phyloP scores from a whole-genome alignment of 2,113 vertebrate species.

The Alligator mississippiensis region DNA sequence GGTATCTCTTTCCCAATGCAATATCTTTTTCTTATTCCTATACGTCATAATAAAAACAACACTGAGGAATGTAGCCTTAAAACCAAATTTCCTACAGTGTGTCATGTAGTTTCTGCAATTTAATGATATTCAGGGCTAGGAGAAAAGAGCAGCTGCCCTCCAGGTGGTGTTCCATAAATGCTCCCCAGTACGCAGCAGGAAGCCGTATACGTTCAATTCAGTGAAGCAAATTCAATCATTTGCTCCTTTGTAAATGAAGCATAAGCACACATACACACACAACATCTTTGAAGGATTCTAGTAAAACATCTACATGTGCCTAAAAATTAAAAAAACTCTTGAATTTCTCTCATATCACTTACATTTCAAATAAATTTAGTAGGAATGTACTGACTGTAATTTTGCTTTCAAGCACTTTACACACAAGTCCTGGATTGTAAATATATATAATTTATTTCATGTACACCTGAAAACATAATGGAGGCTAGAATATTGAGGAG shows the following conservation, averaged over 20 bases:
- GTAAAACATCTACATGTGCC: background rate
- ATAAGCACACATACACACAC: conserved; percentile 1
- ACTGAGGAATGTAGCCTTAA: conserved; percentile 28
- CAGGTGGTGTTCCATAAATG: conserved; percentile 74
- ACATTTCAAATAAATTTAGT: background rate
- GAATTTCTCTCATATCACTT: background rate
- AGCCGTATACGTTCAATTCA: conserved; percentile 71
- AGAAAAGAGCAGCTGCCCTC: conserved; percentile 76
- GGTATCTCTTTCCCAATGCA: background rate
- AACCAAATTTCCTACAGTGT: conserved; percentile 54
- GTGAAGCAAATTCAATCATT: conserved; percentile 76
- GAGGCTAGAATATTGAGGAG: background rate
- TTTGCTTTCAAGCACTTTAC: background rate
- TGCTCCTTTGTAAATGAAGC: conserved; percentile 70
- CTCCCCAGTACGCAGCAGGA: conserved; percentile 71
- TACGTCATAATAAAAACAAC: background rate
- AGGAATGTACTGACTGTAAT: background rate
- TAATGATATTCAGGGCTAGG: conserved; percentile 75
- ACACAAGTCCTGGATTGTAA: background rate
- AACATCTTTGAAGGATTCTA: conserved; percentile 25
- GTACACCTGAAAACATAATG: background rate
- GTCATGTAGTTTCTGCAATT: conserved; percentile 58
- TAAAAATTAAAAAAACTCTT: background rate
- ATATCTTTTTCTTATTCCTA: background rate
- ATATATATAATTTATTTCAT: background rate